Percentiles rank a stretch among this genome's conserved stretches.
phyloP scores from a whole-genome alignment of 2,113 vertebrate genomes.

The Numida meleagris region DNA sequence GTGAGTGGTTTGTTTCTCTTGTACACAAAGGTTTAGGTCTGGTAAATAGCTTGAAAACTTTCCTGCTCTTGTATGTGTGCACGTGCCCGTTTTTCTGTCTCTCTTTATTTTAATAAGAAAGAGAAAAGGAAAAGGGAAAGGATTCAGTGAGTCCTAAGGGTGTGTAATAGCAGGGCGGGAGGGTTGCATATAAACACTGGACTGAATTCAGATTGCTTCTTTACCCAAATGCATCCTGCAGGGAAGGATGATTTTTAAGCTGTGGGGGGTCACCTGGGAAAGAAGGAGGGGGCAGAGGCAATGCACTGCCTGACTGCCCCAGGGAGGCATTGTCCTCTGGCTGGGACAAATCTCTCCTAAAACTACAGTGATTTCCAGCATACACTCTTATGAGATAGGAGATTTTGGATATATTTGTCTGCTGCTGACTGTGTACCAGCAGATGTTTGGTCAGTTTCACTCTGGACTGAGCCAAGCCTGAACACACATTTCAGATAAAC shows the following conservation, averaged over 20 bases:
- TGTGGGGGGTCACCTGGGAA: rapidly evolving
- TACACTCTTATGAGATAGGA: not conserved
- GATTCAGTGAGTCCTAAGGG: not conserved
- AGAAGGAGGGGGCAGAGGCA: not conserved
- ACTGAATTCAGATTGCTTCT: not conserved
- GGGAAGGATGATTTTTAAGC: not conserved
- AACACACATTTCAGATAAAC: not conserved
- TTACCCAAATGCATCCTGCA: not conserved
- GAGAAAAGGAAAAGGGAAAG: not conserved
- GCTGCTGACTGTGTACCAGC: not conserved
- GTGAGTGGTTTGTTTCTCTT: not conserved
- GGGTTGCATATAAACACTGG: not conserved
- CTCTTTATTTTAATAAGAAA: not conserved
- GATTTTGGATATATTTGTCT: not conserved
- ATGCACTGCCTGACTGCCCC: not conserved
- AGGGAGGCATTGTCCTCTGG: not conserved
- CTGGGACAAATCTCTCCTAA: not conserved
- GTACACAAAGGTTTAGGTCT: not conserved
- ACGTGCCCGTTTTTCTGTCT: not conserved
- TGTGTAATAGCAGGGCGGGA: not conserved
- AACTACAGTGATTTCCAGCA: not conserved
- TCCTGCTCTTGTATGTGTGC: not conserved
- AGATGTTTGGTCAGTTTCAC: not conserved
- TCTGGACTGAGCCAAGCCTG: not conserved
- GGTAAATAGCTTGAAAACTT: not conserved